phyloP scores from a whole-genome alignment of 53 echinoderm and acorn worm genomes.

The Holothuria scabra region DNA sequence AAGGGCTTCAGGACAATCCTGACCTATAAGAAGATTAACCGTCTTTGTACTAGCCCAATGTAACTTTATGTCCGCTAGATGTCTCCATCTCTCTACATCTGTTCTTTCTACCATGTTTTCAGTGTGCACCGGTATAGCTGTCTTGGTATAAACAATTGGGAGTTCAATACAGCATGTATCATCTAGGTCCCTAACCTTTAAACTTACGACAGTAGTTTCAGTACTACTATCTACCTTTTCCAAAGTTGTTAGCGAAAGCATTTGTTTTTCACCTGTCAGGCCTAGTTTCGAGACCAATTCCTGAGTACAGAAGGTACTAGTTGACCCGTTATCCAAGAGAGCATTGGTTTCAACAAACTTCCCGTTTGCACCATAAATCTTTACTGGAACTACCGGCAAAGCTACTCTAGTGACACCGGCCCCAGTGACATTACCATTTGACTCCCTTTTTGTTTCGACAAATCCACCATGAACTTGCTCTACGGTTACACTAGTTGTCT shows the following conservation, averaged over 20 bases:
- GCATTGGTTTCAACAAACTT: background rate
- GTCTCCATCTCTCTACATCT: background rate
- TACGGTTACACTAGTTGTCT: background rate
- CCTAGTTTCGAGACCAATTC: too few species aligned
- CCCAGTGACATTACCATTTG: slow-evolving; percentile 9
- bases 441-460: background rate
- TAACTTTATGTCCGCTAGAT: background rate
- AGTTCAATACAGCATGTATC: too few species aligned
- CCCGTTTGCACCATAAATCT: slow-evolving; percentile 17
- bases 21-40: background rate
- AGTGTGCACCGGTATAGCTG: background rate
- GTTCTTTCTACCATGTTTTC: background rate
- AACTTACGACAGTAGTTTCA: too few species aligned
- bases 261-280: too few species aligned
- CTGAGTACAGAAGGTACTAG: too few species aligned
- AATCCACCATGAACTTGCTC: background rate
- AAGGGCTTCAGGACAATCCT: background rate
- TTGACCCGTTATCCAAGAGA: too few species aligned
- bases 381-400: slow-evolving; percentile 57
- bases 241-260: background rate
- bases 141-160: slow-evolving; percentile 8
- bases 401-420: slow-evolving; percentile 51
- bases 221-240: too few species aligned
- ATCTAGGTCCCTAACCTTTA: background rate
- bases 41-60: background rate